A percentile compares a stretch with the other conserved stretches of the same genome.
These are phyloP conservation scores for Drosophila siamana DNA, from an alignment of 2,888 invertebrate genomes.

Conservation along the genomic window DNA sequence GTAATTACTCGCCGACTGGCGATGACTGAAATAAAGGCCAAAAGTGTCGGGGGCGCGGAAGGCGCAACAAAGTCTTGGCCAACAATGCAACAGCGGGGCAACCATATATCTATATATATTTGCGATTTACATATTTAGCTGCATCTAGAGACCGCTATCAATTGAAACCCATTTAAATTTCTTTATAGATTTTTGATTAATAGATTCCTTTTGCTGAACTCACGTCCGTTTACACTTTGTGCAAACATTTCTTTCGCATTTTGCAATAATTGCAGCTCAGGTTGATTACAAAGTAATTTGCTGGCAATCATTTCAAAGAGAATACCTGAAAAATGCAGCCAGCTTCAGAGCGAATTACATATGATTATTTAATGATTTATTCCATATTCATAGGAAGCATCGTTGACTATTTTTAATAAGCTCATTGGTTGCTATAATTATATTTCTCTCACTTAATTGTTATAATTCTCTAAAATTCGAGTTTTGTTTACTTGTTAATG, in stretches of 20 bases:
- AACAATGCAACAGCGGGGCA: background rate
- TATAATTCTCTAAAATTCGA: too few relatives aligned
- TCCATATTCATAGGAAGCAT: too few relatives aligned
- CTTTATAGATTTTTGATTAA: background rate
- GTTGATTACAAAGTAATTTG: background rate
- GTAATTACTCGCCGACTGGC: constrained; percentile 17
- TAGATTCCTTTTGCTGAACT: background rate
- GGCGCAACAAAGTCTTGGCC: background rate
- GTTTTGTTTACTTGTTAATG: too few relatives aligned
- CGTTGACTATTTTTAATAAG: too few relatives aligned
- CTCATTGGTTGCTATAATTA: too few relatives aligned
- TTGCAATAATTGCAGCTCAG: background rate
- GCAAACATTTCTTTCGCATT: background rate
- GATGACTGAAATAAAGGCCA: constrained; percentile 3
- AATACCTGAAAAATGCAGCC: too few relatives aligned
- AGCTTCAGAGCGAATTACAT: too few relatives aligned
- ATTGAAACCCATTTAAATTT: background rate
- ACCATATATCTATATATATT: background rate
- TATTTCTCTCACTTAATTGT: too few relatives aligned
- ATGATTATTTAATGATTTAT: too few relatives aligned
- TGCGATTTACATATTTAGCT: background rate
- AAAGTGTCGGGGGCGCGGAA: background rate
- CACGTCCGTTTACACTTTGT: background rate
- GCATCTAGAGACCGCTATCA: background rate
- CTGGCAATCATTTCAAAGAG: background rate